phyloP scores from a whole-genome alignment of 2,888 invertebrate genomes.

The Lottia scabra region DNA sequence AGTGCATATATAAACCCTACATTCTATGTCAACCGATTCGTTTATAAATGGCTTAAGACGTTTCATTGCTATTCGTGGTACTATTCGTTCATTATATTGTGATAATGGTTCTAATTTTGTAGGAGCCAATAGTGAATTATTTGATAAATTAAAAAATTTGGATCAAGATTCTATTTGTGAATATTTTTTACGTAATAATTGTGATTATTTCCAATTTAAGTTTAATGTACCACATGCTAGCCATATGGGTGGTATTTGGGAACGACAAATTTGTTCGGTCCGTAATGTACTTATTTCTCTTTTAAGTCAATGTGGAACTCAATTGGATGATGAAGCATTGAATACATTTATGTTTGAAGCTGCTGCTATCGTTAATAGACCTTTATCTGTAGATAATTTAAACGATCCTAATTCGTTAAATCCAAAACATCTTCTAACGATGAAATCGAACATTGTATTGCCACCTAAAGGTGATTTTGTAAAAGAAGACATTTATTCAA shows the following conservation, averaged over 20 bases:
- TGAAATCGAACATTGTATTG: slow-evolving; percentile 19
- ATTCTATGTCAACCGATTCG: slow-evolving; percentile 15
- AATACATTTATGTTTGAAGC: slow-evolving; percentile 31
- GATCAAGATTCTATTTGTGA: too few relatives aligned
- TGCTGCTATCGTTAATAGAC: slow-evolving; percentile 30
- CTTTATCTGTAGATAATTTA: slow-evolving; percentile 24
- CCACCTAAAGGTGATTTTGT: slow-evolving; percentile 30
- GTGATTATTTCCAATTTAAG: too few relatives aligned
- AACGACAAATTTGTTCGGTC: slow-evolving; percentile 41
- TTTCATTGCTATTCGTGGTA: slow-evolving; percentile 9
- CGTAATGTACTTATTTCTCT: slow-evolving; percentile 30
- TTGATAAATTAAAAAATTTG: too few relatives aligned
- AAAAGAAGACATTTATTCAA: slow-evolving; percentile 26
- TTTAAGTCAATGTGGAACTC: slow-evolving; percentile 13
- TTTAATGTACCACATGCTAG: slow-evolving; percentile 2
- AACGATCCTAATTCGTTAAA: slow-evolving; percentile 20
- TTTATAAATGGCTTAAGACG: slow-evolving; percentile 11
- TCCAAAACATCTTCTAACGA: slow-evolving; percentile 24
- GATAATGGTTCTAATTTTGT: too few relatives aligned
- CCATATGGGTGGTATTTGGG: slow-evolving; percentile 39
- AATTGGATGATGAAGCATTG: slow-evolving; percentile 27
- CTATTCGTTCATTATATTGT: too few relatives aligned
- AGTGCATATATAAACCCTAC: slow-evolving; percentile 38
- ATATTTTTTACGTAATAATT: too few relatives aligned
- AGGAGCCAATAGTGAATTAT: too few relatives aligned